phyloP scores from a whole-genome alignment of 1,140 invertebrate genomes.

The Rhyzopertha dominica region DNA sequence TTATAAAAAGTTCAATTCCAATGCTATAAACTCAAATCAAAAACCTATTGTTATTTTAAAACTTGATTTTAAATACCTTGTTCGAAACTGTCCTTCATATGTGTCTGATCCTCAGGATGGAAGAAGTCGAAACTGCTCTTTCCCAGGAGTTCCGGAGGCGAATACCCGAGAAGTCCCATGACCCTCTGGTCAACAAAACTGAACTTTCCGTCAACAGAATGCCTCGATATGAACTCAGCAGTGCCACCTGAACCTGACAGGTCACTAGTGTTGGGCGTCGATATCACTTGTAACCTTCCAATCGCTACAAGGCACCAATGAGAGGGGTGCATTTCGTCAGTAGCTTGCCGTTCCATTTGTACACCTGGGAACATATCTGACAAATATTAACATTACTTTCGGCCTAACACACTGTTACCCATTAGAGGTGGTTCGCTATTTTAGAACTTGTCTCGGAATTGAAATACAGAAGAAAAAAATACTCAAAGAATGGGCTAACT shows the following conservation, averaged over 20 bases:
- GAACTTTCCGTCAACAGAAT: constrained; percentile 93
- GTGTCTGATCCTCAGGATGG: constrained; percentile 90
- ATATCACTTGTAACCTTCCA: constrained; percentile 89
- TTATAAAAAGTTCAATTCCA: too few species aligned
- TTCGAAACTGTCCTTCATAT: constrained; percentile 97
- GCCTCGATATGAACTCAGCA: constrained; percentile 90
- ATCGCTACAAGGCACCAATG: constrained; percentile 98
- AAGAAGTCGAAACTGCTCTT: constrained; percentile 96
- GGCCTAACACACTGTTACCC: too few species aligned
- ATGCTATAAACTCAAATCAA: constrained; percentile 12
- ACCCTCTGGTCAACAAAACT: constrained; percentile 97
- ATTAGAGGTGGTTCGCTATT: too few species aligned
- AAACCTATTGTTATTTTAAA: constrained; percentile 3
- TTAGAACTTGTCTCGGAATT: too few species aligned
- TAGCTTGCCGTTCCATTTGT: constrained; percentile 75
- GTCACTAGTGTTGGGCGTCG: constrained; percentile 88
- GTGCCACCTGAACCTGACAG: constrained; percentile 79
- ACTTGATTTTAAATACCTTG: constrained; percentile 61
- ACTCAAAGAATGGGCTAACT: too few species aligned
- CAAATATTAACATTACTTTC: too few species aligned
- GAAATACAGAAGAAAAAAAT: too few species aligned
- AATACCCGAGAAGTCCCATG: constrained; percentile 83
- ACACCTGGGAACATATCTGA: constrained; percentile 71
- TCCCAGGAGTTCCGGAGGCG: constrained; percentile 88
- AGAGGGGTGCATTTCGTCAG: constrained; percentile 72